Evolutionary conservation across 2,797 vertebrate genomes (phyloP).

Genomic region (Simalia tracyae): DNA sequence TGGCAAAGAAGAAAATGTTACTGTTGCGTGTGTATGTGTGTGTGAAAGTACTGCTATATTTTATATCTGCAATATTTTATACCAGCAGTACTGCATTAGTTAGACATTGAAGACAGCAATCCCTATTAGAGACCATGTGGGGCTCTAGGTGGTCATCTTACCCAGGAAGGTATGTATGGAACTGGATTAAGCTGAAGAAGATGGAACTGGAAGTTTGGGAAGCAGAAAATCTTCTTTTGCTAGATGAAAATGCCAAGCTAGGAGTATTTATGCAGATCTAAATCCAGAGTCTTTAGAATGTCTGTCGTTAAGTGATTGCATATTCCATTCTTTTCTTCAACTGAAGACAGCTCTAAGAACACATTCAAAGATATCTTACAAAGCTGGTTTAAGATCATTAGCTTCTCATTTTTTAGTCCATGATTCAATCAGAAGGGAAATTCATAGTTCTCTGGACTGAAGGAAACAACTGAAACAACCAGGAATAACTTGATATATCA

Average conservation of each 20-base stretch:
- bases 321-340: neutral
- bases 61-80: neutral
- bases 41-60: neutral
- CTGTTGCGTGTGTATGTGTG: neutral
- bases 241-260: neutral
- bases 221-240: neutral
- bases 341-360: neutral
- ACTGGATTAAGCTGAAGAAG: neutral
- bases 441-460: conserved; percentile 25
- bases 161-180: neutral
- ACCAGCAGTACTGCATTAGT: neutral
- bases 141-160: neutral
- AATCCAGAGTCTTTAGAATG: neutral
- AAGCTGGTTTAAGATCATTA: neutral
- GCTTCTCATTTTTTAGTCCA: neutral
- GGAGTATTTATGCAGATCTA: neutral
- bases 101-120: neutral
- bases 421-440: conserved; percentile 3
- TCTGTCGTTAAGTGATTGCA: neutral
- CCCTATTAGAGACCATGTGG: neutral
- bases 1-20: neutral
- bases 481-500: conserved; percentile 41
- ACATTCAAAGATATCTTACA: neutral
- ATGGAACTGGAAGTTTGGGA: neutral
- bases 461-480: conserved; percentile 51